Conservation (phyloP, 2,888 invertebrate species). For the Miltochrista miniata region DNA sequence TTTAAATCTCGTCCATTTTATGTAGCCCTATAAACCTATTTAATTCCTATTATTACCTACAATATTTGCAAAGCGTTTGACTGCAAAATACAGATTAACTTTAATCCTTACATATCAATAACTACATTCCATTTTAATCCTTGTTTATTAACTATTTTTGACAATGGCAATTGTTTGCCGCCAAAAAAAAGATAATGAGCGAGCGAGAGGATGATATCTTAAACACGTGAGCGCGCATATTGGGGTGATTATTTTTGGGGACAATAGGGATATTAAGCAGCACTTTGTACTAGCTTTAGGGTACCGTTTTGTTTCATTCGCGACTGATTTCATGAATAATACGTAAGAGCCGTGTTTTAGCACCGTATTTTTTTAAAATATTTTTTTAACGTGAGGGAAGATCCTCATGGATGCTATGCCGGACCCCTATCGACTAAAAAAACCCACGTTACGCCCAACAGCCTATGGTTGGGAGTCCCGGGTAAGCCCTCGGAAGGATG, state of each 20-base stretch:
- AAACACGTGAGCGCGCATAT: constrained; percentile 58
- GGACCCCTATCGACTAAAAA: too few species aligned
- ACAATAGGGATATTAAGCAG: constrained; percentile 1
- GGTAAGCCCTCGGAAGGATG: too few species aligned
- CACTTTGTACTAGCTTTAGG: constrained; percentile 4
- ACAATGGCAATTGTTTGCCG: constrained; percentile 42
- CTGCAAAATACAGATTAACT: constrained; percentile 39
- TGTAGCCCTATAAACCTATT: constrained; percentile 1
- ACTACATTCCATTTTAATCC: constrained; percentile 55
- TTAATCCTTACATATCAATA: constrained; percentile 60
- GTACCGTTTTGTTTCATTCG: background rate
- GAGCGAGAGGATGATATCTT: constrained; percentile 36
- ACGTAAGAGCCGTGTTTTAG: too few species aligned
- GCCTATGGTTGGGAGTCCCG: too few species aligned
- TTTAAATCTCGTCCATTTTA: too few species aligned
- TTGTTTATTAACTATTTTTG: constrained; percentile 60
- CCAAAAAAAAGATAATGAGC: constrained; percentile 53
- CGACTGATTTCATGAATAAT: too few species aligned
- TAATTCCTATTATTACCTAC: constrained; percentile 9
- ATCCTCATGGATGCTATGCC: too few species aligned
- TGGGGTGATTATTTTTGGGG: constrained; percentile 42
- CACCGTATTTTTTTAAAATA: too few species aligned
- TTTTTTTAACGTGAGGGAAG: too few species aligned
- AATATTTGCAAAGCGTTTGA: constrained; percentile 35
- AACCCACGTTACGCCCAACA: too few species aligned